Evolutionary conservation across 2,797 vertebrate species (phyloP), one percentile per base, ranked within the genome.

Genomic region (Streptopelia turtur): DNA sequence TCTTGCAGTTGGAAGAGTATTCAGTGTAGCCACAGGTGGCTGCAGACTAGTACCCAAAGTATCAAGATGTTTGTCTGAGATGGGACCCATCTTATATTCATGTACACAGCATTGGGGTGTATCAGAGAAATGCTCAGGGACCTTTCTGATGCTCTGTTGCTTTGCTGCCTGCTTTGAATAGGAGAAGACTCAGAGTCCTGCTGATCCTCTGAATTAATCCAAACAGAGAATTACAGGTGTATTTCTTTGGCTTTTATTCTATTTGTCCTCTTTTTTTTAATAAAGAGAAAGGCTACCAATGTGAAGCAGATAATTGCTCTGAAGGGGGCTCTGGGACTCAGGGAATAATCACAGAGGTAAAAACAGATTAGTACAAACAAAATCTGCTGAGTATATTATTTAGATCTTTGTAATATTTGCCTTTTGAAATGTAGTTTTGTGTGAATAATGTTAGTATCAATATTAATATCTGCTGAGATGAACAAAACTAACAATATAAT

Each of bases 401-500:
- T 59, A 27, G 6, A 8, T 41, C 23, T 79, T 86, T 59, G 45
- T 55, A 89, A 75, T 71, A 66, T 75, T 91, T 96, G 20, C n/a
- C 24, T 94, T 91, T 85, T 63, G 57, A 91, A 93, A 52, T 43
- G 16, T 59, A 37, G 14, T 16, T 92, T 85, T 75, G 11, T 60
- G 47, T 43, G 25, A 56, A 13, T 33, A 56, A 71, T 20, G 13
- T 92, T 92, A 64, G 25, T 64, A 88, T 53, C 55, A 79, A 78
- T 85, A 80, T 66, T 91, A 89, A 70, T 93, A 82, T 90, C 43
- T 96, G 27, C n/a, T 63, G 79, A 89, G 85, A 89, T 74, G 78
- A 96, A 83, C 75, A 96, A 95, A 97, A 82, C 82, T 65, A 95
- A 77, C 72, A 69, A 11, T 60, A n/a, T 77, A 95, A 89, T 95